Conservation (phyloP, 2,888 invertebrate species). For the Mesodorylaimus sp. region DNA sequence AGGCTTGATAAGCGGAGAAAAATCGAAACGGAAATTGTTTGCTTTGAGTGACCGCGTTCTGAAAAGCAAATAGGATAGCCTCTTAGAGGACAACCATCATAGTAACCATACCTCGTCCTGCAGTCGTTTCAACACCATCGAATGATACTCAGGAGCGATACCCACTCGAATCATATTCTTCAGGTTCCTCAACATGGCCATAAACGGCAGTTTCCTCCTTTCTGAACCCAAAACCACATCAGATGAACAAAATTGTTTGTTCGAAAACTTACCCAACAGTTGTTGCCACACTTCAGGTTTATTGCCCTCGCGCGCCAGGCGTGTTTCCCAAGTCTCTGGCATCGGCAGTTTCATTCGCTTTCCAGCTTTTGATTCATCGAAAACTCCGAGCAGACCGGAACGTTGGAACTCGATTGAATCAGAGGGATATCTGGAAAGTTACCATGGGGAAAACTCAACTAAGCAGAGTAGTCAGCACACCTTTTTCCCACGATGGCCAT, state of each 20-base stretch:
- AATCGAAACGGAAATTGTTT: slow-evolving; percentile 36
- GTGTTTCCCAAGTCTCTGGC: slow-evolving; percentile 38
- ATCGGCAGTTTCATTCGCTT: slow-evolving; percentile 37
- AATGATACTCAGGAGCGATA: slow-evolving; percentile 33
- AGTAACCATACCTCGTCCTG: slow-evolving; percentile 29
- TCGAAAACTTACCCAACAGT: slow-evolving; percentile 29
- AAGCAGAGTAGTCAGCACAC: slow-evolving; percentile 16
- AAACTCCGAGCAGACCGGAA: slow-evolving; percentile 31
- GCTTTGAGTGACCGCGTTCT: slow-evolving; percentile 32
- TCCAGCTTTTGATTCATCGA: slow-evolving; percentile 31
- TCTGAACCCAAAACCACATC: slow-evolving; percentile 23
- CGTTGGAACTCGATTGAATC: slow-evolving; percentile 30
- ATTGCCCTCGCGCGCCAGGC: slow-evolving; percentile 35
- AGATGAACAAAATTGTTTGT: not conserved
- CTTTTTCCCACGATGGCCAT: slow-evolving; percentile 36
- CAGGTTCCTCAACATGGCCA: slow-evolving; percentile 38
- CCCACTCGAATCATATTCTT: slow-evolving; percentile 36
- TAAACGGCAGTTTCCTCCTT: slow-evolving; percentile 36
- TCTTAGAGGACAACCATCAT: not conserved
- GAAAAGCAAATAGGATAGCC: slow-evolving; percentile 16
- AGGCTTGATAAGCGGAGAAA: slow-evolving; percentile 34
- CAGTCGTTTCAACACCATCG: slow-evolving; percentile 29
- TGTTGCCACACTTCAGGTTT: slow-evolving; percentile 35
- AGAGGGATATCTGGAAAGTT: slow-evolving; percentile 31
- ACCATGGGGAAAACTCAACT: not conserved